phyloP scores from a whole-genome alignment of 1,140 invertebrate genomes.

The Lucilia sericata region DNA sequence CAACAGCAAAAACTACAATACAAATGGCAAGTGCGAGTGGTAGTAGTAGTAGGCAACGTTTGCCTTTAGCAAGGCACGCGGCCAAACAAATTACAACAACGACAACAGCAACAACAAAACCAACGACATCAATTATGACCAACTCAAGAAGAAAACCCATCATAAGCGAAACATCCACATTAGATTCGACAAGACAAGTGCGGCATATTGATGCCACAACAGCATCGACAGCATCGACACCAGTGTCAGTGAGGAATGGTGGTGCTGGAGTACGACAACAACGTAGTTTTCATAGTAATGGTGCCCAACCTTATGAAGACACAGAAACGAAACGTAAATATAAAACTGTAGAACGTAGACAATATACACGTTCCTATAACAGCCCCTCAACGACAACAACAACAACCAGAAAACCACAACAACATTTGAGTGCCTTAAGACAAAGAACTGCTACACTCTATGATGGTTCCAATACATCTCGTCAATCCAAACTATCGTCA shows the following conservation, averaged over 20 bases:
- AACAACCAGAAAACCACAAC: slow-evolving; percentile 1
- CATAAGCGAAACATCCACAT: neutral
- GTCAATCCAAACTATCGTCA: neutral
- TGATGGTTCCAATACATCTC: neutral
- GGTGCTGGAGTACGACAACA: slow-evolving; percentile 45
- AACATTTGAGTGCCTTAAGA: neutral
- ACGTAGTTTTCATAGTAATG: slow-evolving; percentile 45
- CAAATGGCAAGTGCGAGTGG: neutral
- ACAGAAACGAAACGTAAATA: slow-evolving; percentile 10
- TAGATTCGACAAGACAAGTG: slow-evolving; percentile 46
- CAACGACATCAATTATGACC: slow-evolving; percentile 1
- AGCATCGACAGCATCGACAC: neutral
- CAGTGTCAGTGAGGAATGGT: neutral
- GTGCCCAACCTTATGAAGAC: slow-evolving; percentile 2
- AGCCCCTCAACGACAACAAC: neutral
- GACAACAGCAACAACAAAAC: neutral
- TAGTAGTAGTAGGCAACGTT: slow-evolving; percentile 23
- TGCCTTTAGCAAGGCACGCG: neutral
- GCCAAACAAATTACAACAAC: slow-evolving; percentile 31
- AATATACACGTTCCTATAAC: neutral
- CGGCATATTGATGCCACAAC: slow-evolving; percentile 25
- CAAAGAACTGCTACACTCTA: neutral
- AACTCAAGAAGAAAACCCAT: slow-evolving; percentile 5
- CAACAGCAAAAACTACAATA: slow-evolving; percentile 9
- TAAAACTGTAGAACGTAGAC: neutral